These are phyloP conservation scores for Drosophila antonietae DNA, from an alignment of 2,888 invertebrate species.

Conservation along the genomic window DNA sequence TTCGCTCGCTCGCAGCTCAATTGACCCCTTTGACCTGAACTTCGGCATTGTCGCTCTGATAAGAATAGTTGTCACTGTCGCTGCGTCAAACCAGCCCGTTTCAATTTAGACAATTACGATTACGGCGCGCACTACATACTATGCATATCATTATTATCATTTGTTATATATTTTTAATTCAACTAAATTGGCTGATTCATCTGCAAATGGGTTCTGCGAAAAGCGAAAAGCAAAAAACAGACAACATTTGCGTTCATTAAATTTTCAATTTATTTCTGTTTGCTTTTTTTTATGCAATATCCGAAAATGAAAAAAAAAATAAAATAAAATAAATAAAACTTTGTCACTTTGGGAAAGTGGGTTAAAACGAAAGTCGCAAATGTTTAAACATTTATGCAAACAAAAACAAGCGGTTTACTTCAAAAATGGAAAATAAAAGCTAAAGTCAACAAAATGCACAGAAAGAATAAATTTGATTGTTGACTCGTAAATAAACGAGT, in stretches of 20 bases:
- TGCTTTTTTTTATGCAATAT: slow-evolving; percentile 36
- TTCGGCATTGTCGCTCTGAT: slow-evolving; percentile 46
- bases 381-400: slow-evolving; percentile 50
- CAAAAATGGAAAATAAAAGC: slow-evolving; percentile 35
- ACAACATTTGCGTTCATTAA: slow-evolving; percentile 17
- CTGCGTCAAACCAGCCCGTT: slow-evolving; percentile 40
- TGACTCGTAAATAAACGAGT: slow-evolving; percentile 31
- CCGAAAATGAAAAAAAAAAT: slow-evolving; percentile 8
- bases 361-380: slow-evolving; percentile 68
- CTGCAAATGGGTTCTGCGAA: slow-evolving; percentile 45
- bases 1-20: slow-evolving; percentile 42
- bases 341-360: slow-evolving; percentile 58
- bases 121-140: slow-evolving; percentile 28
- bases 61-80: slow-evolving; percentile 34
- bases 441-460: slow-evolving; percentile 18
- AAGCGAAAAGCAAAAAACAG: not conserved
- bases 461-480: slow-evolving; percentile 69
- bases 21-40: slow-evolving; percentile 69
- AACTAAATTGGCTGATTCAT: slow-evolving; percentile 74
- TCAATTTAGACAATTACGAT: slow-evolving; percentile 76
- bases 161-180: slow-evolving; percentile 59
- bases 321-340: slow-evolving; percentile 9
- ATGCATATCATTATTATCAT: slow-evolving; percentile 19
- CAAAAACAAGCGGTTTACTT: slow-evolving; percentile 54
- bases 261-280: slow-evolving; percentile 21